These are phyloP conservation scores for Lepidurus couesii DNA, from an alignment of 1,140 invertebrate species.

Conservation along the genomic window DNA sequence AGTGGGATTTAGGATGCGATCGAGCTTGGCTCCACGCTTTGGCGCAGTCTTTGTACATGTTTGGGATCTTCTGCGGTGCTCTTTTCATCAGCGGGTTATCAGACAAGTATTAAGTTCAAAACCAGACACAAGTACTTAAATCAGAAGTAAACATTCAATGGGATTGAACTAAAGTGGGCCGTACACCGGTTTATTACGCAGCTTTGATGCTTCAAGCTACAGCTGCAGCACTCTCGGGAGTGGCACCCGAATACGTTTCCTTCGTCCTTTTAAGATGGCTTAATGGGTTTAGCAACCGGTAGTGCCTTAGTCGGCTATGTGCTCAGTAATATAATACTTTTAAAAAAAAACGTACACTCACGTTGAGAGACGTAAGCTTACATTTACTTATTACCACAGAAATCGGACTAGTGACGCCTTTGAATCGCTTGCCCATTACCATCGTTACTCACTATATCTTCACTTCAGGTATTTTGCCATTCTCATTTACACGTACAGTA, in stretches of 20 bases:
- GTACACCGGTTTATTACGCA: conserved; percentile 64
- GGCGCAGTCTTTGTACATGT: background rate
- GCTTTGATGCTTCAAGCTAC: conserved; percentile 63
- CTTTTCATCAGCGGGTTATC: background rate
- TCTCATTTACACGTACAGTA: conserved; percentile 65
- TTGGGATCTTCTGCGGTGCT: background rate
- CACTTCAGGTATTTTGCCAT: conserved; percentile 65
- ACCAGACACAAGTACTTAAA: no score
- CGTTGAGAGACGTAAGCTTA: no score
- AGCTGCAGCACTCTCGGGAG: conserved; percentile 56
- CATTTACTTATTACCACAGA: no score
- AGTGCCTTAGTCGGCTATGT: conserved; percentile 72
- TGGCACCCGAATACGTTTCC: conserved; percentile 61
- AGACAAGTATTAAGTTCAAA: background rate
- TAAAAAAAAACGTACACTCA: no score
- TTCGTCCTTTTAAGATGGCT: conserved; percentile 62
- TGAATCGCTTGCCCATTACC: conserved; percentile 64
- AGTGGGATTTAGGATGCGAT: background rate
- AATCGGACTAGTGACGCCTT: conserved; percentile 74
- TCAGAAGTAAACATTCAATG: no score
- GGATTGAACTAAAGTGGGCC: conserved; percentile 53
- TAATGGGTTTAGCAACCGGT: conserved; percentile 63
- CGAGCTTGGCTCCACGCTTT: background rate
- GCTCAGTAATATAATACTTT: conserved; percentile 60
- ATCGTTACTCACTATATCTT: conserved; percentile 72